A percentile compares a stretch with the other conserved stretches of the same genome.
phyloP scores from a whole-genome alignment of 2,888 invertebrate species.

The Chirona hameri region DNA sequence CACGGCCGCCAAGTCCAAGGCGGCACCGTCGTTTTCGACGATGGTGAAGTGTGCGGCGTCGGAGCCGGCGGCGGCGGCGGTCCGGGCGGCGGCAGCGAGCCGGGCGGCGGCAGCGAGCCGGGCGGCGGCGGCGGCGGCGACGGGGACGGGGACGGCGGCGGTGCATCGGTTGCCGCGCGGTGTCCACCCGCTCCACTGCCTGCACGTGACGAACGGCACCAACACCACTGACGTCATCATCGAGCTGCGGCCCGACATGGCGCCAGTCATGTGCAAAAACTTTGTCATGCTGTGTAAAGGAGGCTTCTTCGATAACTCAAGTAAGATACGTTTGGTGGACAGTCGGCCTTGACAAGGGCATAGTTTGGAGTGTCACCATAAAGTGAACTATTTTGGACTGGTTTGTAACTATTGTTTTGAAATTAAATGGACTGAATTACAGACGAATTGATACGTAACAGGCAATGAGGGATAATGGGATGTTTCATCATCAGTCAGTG shows the following conservation, averaged over 20 bases:
- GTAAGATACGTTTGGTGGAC: neutral
- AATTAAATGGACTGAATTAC: no score
- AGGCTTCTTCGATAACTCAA: neutral
- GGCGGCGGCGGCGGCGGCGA: neutral
- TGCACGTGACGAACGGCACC: neutral
- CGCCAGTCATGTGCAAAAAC: constrained; percentile 7
- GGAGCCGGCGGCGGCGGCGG: neutral
- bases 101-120: neutral
- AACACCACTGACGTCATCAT: neutral
- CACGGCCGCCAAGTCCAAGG: neutral
- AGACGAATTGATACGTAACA: no score
- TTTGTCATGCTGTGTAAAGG: neutral
- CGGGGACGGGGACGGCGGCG: neutral
- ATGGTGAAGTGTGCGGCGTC: neutral
- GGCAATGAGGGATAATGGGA: no score
- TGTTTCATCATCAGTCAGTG: no score
- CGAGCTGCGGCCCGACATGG: constrained; percentile 13
- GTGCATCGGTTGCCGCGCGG: neutral
- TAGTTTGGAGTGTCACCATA: no score
- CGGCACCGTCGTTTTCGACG: neutral
- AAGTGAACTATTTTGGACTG: no score
- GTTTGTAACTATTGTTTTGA: no score
- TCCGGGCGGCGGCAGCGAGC: neutral
- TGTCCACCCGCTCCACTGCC: neutral
- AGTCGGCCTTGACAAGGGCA: no score